A percentile compares a stretch with the other conserved stretches of the same genome.
phyloP scores from a whole-genome alignment of 2,797 vertebrate genomes.

The Chrosomus eos region DNA sequence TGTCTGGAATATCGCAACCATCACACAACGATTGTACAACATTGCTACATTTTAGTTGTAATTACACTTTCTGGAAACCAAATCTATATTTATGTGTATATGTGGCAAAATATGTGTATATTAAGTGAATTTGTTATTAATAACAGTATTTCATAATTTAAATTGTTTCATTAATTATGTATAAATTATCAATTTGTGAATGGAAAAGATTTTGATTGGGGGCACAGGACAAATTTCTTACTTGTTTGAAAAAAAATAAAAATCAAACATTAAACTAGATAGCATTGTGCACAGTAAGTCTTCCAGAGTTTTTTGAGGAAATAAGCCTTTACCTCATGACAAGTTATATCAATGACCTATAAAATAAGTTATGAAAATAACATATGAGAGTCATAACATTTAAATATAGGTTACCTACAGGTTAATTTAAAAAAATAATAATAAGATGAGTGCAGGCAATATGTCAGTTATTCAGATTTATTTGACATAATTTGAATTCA shows the following conservation, averaged over 20 bases:
- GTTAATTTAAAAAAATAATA: neutral
- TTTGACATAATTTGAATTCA: slow-evolving; percentile 27
- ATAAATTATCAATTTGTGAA: neutral
- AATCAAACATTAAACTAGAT: neutral
- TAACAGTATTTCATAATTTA: neutral
- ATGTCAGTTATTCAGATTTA: slow-evolving; percentile 15
- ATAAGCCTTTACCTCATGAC: neutral
- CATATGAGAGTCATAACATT: slow-evolving; percentile 19
- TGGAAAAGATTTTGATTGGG: neutral
- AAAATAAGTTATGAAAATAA: slow-evolving; percentile 6
- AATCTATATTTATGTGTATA: neutral
- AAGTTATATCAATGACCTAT: slow-evolving; percentile 4
- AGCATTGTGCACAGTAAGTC: neutral
- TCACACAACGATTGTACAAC: neutral
- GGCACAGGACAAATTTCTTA: neutral
- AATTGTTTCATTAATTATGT: neutral
- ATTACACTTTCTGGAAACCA: neutral
- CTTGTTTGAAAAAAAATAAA: too few species aligned
- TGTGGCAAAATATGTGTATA: neutral
- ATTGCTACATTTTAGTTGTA: neutral
- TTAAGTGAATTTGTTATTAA: neutral
- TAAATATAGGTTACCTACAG: slow-evolving; percentile 14
- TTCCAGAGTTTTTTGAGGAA: neutral
- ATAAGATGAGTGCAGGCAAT: neutral
- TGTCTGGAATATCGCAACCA: neutral